Evolutionary conservation across 2,113 vertebrate species (phyloP).

Genomic region (Entelurus aequoreus): DNA sequence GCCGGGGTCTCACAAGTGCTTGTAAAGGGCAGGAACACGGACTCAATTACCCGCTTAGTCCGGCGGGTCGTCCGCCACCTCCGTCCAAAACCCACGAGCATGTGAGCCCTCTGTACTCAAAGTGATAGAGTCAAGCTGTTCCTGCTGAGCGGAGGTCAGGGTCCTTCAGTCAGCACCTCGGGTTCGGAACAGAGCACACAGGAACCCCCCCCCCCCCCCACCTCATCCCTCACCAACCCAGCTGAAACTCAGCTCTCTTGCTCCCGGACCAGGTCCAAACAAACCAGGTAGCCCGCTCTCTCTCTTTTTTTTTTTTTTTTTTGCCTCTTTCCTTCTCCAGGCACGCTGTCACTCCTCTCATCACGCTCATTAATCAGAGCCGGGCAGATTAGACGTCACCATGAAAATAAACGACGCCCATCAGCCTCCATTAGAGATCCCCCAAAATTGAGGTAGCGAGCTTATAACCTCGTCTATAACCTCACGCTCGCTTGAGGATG

Average conservation of each 20-base stretch:
- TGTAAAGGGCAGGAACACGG: slow-evolving; percentile 51
- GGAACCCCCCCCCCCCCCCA: slow-evolving; percentile 48
- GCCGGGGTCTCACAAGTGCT: slow-evolving; percentile 56
- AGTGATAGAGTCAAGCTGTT: slow-evolving; percentile 73
- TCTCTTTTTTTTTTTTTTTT: slow-evolving; percentile 3
- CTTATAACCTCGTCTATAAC: slow-evolving; percentile 29
- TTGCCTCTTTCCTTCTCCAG: slow-evolving; percentile 54
- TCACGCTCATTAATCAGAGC: slow-evolving; percentile 74
- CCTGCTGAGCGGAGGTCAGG: slow-evolving; percentile 72
- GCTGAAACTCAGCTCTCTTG: slow-evolving; percentile 43
- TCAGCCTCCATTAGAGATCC: slow-evolving; percentile 31
- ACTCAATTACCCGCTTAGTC: slow-evolving; percentile 46
- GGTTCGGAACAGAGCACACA: slow-evolving; percentile 74
- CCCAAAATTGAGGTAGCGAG: slow-evolving; percentile 21
- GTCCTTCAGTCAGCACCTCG: slow-evolving; percentile 76
- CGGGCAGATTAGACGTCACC: slow-evolving; percentile 70
- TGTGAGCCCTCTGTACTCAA: slow-evolving; percentile 59
- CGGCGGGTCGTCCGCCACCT: neutral
- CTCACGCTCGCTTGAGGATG: slow-evolving; percentile 26
- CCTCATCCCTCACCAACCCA: slow-evolving; percentile 35
- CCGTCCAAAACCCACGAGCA: slow-evolving; percentile 15
- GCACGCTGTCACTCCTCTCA: slow-evolving; percentile 67
- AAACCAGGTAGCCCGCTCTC: slow-evolving; percentile 64
- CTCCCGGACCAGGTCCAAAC: slow-evolving; percentile 64
- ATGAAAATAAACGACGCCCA: slow-evolving; percentile 65